These are phyloP conservation scores for Oenanthe melanoleuca DNA, from an alignment of 2,113 vertebrate species.

Conservation along the genomic window DNA sequence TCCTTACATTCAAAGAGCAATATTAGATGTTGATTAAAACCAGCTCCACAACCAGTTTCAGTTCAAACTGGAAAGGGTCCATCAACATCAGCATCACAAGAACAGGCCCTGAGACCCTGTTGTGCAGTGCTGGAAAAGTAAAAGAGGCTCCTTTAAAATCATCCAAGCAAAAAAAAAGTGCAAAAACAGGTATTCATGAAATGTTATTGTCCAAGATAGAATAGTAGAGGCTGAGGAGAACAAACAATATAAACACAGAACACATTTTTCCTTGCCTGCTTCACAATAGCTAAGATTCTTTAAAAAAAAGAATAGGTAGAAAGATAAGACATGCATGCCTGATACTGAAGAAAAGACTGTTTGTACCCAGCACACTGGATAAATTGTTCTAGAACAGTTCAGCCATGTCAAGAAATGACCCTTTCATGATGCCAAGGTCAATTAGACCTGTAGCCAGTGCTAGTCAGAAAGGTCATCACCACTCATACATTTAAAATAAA, in stretches of 20 bases:
- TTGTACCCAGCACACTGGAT: constrained; percentile 67
- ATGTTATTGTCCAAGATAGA: constrained; percentile 47
- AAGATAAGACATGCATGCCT: constrained; percentile 73
- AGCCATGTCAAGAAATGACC: constrained; percentile 71
- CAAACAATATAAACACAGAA: constrained; percentile 53
- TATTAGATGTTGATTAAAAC: not conserved
- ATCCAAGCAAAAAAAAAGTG: not conserved
- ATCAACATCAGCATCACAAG: not conserved
- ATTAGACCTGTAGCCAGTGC: constrained; percentile 11
- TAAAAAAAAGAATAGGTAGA: constrained; percentile 58
- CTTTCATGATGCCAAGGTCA: constrained; percentile 69
- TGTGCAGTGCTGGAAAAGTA: not conserved
- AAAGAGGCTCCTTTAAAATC: constrained; percentile 13
- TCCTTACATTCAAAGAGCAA: not conserved
- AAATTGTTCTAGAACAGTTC: constrained; percentile 76
- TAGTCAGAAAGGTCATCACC: constrained; percentile 10
- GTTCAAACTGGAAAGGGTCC: not conserved
- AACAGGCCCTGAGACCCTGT: not conserved
- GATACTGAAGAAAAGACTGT: constrained; percentile 70
- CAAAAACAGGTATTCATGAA: constrained; percentile 32
- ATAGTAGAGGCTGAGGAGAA: not conserved
- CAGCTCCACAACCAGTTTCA: too few relatives aligned
- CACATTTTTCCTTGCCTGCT: constrained; percentile 40
- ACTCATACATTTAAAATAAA: not conserved
- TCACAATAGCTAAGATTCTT: constrained; percentile 69